phyloP scores from a whole-genome alignment of 2,888 invertebrate species.

The Cataglyphis cursor region DNA sequence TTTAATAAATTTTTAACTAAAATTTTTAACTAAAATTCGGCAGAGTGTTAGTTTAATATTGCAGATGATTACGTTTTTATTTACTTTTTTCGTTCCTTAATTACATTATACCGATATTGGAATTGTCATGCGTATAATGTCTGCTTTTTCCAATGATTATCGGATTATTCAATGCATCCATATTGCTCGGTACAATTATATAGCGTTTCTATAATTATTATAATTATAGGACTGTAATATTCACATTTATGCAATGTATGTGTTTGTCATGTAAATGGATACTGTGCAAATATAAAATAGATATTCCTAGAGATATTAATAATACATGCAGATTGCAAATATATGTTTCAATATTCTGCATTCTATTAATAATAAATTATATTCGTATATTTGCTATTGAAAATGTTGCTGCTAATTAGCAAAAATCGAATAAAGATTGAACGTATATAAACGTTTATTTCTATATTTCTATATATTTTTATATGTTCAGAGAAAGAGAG shows the following conservation, averaged over 20 bases:
- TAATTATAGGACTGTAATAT: constrained; percentile 34
- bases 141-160: constrained; percentile 30
- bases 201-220: constrained; percentile 15
- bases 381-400: not conserved
- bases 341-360: not conserved
- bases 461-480: not conserved
- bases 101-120: not conserved
- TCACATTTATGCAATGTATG: constrained; percentile 15
- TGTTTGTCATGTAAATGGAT: not conserved
- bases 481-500: not conserved
- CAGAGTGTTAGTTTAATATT: constrained; percentile 3
- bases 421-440: not conserved
- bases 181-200: not conserved
- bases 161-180: not conserved
- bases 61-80: constrained; percentile 1
- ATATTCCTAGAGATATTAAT: constrained; percentile 38
- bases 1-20: constrained; percentile 12
- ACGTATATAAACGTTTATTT: not conserved
- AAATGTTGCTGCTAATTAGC: not conserved
- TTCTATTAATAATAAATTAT: constrained; percentile 3
- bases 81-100: constrained; percentile 3
- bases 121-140: not conserved
- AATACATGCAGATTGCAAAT: constrained; percentile 2
- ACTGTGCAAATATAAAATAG: constrained; percentile 36
- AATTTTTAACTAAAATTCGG: constrained; percentile 32